Evolutionary conservation across 2,797 vertebrate genomes (phyloP).

Genomic region (Chromis chromis): DNA sequence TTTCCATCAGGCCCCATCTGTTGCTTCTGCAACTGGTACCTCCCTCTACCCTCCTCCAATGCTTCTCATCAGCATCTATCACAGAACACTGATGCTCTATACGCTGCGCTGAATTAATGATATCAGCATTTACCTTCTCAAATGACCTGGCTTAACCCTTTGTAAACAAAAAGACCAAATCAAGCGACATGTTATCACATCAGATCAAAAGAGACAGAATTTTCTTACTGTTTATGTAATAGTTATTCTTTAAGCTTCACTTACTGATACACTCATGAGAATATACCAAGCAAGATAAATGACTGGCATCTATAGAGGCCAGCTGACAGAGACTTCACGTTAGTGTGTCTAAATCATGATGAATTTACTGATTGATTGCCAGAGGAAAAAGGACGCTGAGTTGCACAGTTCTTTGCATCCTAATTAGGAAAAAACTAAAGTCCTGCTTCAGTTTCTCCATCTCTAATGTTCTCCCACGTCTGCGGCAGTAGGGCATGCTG

Average conservation of each 20-base stretch:
- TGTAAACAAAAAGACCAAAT: constrained; percentile 20
- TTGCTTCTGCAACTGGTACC: constrained; percentile 78
- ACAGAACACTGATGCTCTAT: constrained; percentile 21
- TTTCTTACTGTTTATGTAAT: not conserved
- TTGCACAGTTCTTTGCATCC: constrained; percentile 60
- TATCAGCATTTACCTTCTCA: constrained; percentile 40
- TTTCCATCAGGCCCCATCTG: constrained; percentile 86
- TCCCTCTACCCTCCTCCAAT: constrained; percentile 80
- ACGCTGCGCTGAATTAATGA: constrained; percentile 41
- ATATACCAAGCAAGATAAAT: not conserved
- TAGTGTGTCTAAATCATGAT: constrained; percentile 25
- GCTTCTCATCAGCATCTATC: constrained; percentile 76
- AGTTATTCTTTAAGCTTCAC: not conserved
- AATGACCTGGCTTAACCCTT: constrained; percentile 50
- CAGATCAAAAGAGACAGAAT: not conserved
- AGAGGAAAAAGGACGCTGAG: constrained; percentile 25
- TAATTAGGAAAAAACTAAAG: constrained; percentile 43
- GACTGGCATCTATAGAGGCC: not conserved
- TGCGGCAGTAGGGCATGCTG: constrained; percentile 52
- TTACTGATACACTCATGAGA: not conserved
- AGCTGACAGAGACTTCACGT: constrained; percentile 27
- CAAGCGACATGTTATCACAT: not conserved
- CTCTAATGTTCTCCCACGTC: constrained; percentile 60
- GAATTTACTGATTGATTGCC: constrained; percentile 32
- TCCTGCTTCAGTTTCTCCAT: constrained; percentile 69